Conservation (phyloP, 1,140 invertebrate species). For the Paraescarpia echinospica region DNA sequence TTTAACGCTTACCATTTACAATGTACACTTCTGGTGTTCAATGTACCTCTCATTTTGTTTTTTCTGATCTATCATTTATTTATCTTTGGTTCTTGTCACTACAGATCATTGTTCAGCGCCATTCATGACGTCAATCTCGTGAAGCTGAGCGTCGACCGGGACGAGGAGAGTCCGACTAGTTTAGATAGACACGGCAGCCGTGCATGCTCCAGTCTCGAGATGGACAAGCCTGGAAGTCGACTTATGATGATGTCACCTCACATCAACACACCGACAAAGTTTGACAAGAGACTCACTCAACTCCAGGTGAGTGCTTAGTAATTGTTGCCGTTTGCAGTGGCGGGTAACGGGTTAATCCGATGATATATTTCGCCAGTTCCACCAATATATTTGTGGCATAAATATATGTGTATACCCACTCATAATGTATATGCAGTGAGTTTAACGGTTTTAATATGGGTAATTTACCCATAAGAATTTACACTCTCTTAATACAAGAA, state of each 20-base stretch:
- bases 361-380: neutral
- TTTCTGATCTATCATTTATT: neutral
- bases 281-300: slow-evolving; percentile 46
- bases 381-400: neutral
- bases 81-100: neutral
- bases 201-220: neutral
- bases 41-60: too few relatives aligned
- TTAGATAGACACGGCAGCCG: neutral
- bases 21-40: too few relatives aligned
- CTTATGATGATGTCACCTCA: slow-evolving; percentile 6
- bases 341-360: neutral
- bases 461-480: too few relatives aligned
- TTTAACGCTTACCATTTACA: too few relatives aligned
- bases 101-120: slow-evolving; percentile 50
- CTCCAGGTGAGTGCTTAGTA: slow-evolving; percentile 36
- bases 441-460: too few relatives aligned
- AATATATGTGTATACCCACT: too few relatives aligned
- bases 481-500: too few relatives aligned
- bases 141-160: slow-evolving; percentile 35
- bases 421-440: too few relatives aligned
- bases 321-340: slow-evolving; percentile 35
- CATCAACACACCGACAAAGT: neutral
- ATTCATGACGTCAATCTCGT: slow-evolving; percentile 52
- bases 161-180: slow-evolving; percentile 7
- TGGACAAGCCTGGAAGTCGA: neutral